Base-by-base conservation (phyloP, 2,888 invertebrate species). In the Mellilla xanthometata region DNA sequence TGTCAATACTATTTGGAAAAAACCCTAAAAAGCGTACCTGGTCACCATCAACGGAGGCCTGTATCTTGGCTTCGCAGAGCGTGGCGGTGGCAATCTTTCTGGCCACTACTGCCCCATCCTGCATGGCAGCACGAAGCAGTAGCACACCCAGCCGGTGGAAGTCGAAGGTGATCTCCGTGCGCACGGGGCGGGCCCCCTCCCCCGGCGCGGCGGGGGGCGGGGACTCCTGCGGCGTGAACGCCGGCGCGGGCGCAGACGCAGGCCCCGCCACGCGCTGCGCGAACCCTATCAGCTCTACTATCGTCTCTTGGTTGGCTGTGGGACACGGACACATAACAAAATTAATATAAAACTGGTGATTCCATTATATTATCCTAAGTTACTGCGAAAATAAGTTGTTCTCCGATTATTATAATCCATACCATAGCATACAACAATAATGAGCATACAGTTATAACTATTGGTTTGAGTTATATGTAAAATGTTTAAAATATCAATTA, bases 71-170 rank as follows among this genome's bases (percentile, higher is more conserved):
- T 73, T 96, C 96, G 50, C 94, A 94, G 92, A 98, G 93, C 8
- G 97, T 98, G 10, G 97, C 96, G 0, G 98, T 98, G 45, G 97
- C 97, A 49, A 98, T 96, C 90, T 98, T 98, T 58, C 95, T 92
- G 0, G 96, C 97, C 19, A 93, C 91, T 35, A 94, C 81, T 55
- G 89, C 86, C 29, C 93, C 94, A 54, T 94, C 94, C 57, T 93
- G 93, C 65, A 95, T 90, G 0, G 95, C 92, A 0, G 96, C 96
- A 47, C 97, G 91, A 54, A 98, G 86, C 54, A 98, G 89, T 43
- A 98, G 84, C 49, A 98, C 94, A 76, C 97, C 98, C 46, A 99
- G 86, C 7, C 97, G 93, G 78, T 97, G 96, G 77, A 98, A 98
- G 77, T 98, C 97, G 69, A 98, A 98, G 12, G 95, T 95, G 12